Conservation (phyloP, 2,113 vertebrate genomes). For the Scophthalmus maximus region DNA sequence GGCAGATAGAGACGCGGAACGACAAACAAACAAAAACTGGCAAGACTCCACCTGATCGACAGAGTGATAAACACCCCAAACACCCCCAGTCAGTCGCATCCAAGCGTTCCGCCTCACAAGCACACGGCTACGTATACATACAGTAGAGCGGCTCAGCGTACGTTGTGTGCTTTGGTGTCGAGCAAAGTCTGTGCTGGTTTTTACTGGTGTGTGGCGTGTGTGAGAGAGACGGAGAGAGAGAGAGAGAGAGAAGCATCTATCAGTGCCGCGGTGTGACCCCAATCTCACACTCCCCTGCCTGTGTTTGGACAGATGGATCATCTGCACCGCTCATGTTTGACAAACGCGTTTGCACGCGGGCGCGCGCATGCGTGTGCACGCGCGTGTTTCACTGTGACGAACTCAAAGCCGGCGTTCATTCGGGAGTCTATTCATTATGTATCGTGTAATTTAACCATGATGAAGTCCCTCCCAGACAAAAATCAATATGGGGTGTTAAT, state of each 20-base stretch:
- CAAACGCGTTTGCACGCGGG: conserved; percentile 54
- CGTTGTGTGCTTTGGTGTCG: conserved; percentile 50
- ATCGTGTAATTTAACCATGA: conserved; percentile 62
- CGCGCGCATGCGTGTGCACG: neutral
- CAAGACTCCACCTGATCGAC: conserved; percentile 37
- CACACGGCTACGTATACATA: conserved; percentile 20
- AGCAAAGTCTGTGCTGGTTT: conserved; percentile 70
- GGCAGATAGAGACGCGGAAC: conserved; percentile 46
- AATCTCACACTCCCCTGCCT: conserved; percentile 60
- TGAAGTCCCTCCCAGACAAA: conserved; percentile 61
- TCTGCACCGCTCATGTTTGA: conserved; percentile 62
- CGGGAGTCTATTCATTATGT: conserved; percentile 70
- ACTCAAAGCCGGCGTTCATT: conserved; percentile 58
- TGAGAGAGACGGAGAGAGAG: conserved; percentile 20
- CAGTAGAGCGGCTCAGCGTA: conserved; percentile 25
- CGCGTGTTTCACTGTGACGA: conserved; percentile 27
- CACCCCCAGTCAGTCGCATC: conserved; percentile 26
- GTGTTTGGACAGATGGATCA: conserved; percentile 80
- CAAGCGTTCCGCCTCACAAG: conserved; percentile 21
- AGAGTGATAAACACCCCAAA: conserved; percentile 39
- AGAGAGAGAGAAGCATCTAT: conserved; percentile 46
- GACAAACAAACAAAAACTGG: conserved; percentile 57
- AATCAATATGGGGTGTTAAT: conserved; percentile 76
- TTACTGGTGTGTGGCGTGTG: conserved; percentile 40
- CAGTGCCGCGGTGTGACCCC: conserved; percentile 65